Percentiles rank a stretch among this genome's conserved stretches.
These are phyloP conservation scores for Aromia moschata DNA, from an alignment of 2,888 invertebrate species.

Conservation along the genomic window DNA sequence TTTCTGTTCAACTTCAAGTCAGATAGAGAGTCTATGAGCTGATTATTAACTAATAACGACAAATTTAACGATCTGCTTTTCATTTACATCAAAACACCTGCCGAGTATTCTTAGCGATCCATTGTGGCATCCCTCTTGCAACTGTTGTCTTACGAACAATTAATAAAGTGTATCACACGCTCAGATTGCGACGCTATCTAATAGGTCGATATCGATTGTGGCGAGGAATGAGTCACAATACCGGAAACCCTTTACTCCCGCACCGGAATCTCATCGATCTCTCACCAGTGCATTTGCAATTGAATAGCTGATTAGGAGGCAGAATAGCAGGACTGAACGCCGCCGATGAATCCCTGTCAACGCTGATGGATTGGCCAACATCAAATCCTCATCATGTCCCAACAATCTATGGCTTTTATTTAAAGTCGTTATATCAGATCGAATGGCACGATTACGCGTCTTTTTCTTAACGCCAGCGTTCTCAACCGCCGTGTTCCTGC, in stretches of 20 bases:
- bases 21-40: too few relatives aligned
- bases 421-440: slow-evolving; percentile 40
- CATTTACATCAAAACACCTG: too few relatives aligned
- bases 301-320: slow-evolving; percentile 62
- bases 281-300: slow-evolving; percentile 60
- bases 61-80: too few relatives aligned
- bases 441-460: background rate
- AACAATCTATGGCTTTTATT: slow-evolving; percentile 53
- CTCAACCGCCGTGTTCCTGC: background rate
- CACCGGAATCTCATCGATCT: slow-evolving; percentile 60
- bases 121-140: too few relatives aligned
- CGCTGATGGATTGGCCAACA: slow-evolving; percentile 60
- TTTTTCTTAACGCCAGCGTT: background rate
- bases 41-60: too few relatives aligned
- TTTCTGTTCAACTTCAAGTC: too few relatives aligned
- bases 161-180: too few relatives aligned
- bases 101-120: too few relatives aligned
- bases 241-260: slow-evolving; percentile 57
- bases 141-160: too few relatives aligned
- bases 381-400: slow-evolving; percentile 60
- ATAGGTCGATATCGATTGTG: slow-evolving; percentile 1
- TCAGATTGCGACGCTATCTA: too few relatives aligned
- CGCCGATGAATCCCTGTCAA: slow-evolving; percentile 61
- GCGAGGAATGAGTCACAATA: slow-evolving; percentile 50
- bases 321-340: slow-evolving; percentile 46